These are phyloP conservation scores for Poeciliopsis presidionis DNA, from an alignment of 2,797 vertebrate genomes.

Conservation along the genomic window DNA sequence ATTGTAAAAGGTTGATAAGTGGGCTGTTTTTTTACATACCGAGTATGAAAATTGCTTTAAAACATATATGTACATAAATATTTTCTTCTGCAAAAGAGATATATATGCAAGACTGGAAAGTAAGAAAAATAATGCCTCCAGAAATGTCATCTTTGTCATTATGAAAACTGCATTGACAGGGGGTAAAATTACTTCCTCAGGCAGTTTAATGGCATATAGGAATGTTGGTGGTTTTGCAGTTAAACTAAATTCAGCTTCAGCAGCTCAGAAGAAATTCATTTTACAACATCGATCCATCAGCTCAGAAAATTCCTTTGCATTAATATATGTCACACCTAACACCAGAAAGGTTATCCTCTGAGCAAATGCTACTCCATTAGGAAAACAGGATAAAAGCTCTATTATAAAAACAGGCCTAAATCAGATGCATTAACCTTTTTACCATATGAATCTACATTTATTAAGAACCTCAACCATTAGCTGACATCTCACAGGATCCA, in stretches of 20 bases:
- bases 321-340: slow-evolving; percentile 38
- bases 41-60: background rate
- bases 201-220: background rate
- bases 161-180: slow-evolving; percentile 1
- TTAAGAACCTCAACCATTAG: slow-evolving; percentile 36
- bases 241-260: slow-evolving; percentile 8
- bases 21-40: background rate
- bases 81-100: background rate
- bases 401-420: slow-evolving; percentile 38
- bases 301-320: slow-evolving; percentile 33
- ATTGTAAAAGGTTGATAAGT: background rate
- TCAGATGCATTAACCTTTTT: slow-evolving; percentile 63
- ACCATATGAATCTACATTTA: slow-evolving; percentile 34
- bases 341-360: slow-evolving; percentile 38
- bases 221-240: slow-evolving; percentile 3
- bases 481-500: slow-evolving; percentile 25
- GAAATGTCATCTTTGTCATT: slow-evolving; percentile 7
- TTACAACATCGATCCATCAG: slow-evolving; percentile 31
- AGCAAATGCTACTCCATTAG: slow-evolving; percentile 35
- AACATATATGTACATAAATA: background rate
- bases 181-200: background rate
- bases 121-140: slow-evolving; percentile 4
- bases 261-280: slow-evolving; percentile 21
- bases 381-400: slow-evolving; percentile 56
- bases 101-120: background rate